These are phyloP conservation scores for Etheostoma nigrum DNA, from an alignment of 2,797 vertebrate species.

Conservation along the genomic window DNA sequence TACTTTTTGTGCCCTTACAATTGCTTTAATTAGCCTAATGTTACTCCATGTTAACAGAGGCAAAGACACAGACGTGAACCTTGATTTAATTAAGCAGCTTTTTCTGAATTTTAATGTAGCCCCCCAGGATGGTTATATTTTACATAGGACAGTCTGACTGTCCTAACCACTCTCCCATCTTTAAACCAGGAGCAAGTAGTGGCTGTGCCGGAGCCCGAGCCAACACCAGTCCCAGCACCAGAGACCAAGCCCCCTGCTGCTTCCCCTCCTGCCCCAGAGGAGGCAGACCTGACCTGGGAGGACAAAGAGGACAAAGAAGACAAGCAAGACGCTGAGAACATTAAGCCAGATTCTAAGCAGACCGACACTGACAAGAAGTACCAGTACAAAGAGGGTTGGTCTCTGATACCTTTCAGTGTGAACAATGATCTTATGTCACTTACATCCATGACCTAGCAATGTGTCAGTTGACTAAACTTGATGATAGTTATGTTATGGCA, in stretches of 20 bases:
- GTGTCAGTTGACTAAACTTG: not conserved
- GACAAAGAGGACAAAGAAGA: conserved; percentile 90
- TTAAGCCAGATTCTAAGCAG: conserved; percentile 80
- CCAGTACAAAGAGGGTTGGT: conserved; percentile 94
- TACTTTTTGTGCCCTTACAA: not conserved
- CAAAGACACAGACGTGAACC: not conserved
- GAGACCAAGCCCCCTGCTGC: conserved; percentile 73
- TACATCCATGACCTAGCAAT: not conserved
- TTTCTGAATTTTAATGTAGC: not conserved
- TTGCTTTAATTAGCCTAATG: not conserved
- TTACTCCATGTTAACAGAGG: not conserved
- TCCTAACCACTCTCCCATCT: not conserved
- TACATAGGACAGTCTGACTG: not conserved
- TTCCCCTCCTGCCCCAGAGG: conserved; percentile 84
- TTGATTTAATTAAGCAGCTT: not conserved
- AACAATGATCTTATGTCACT: conserved; percentile 28
- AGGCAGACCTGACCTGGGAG: conserved; percentile 94
- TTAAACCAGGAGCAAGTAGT: conserved; percentile 81
- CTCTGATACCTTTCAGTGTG: conserved; percentile 15
- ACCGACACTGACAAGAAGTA: conserved; percentile 89
- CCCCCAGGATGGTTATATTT: not conserved
- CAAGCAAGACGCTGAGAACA: conserved; percentile 93
- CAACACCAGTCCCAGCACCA: conserved; percentile 65
- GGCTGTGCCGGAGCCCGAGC: conserved; percentile 85
- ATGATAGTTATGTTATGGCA: conserved; percentile 1